Conservation (phyloP, 37 sponge, comb jelly and placozoan species). For the Oopsacas minuta region DNA sequence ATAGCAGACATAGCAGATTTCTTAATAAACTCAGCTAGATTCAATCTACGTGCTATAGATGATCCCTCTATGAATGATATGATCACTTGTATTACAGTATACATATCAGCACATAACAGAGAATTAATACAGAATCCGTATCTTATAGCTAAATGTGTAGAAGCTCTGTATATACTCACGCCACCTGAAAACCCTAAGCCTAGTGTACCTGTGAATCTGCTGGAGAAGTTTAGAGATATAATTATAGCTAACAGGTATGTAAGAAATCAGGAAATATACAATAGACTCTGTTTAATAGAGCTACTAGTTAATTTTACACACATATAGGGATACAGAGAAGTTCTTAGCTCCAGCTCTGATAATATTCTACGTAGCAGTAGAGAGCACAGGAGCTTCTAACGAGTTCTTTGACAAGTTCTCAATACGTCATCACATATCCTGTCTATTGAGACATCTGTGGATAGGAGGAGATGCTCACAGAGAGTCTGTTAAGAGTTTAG, state of each 20-base stretch:
- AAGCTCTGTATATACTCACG: constrained; percentile 30
- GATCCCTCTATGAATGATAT: constrained; percentile 36
- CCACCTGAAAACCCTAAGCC: neutral
- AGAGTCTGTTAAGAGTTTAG: neutral
- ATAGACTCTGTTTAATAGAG: neutral
- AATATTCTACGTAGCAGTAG: constrained; percentile 53
- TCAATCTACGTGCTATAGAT: constrained; percentile 24
- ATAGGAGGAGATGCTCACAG: neutral
- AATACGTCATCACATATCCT: constrained; percentile 80
- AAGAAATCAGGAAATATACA: too few species aligned
- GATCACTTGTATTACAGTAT: constrained; percentile 27
- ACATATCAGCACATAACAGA: constrained; percentile 35
- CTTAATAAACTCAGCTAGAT: constrained; percentile 25
- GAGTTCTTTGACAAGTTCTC: constrained; percentile 97
- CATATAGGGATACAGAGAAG: constrained; percentile 17
- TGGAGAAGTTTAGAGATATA: constrained; percentile 15
- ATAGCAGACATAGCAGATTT: constrained; percentile 75
- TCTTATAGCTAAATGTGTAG: constrained; percentile 66
- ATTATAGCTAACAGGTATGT: neutral
- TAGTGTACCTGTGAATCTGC: neutral
- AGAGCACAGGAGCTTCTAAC: constrained; percentile 83
- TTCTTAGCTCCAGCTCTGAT: constrained; percentile 47
- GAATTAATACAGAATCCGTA: constrained; percentile 70
- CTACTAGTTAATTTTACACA: neutral
- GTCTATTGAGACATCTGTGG: constrained; percentile 69